phyloP scores from a whole-genome alignment of 2,888 invertebrate species.

The Halocaridina rubra region DNA sequence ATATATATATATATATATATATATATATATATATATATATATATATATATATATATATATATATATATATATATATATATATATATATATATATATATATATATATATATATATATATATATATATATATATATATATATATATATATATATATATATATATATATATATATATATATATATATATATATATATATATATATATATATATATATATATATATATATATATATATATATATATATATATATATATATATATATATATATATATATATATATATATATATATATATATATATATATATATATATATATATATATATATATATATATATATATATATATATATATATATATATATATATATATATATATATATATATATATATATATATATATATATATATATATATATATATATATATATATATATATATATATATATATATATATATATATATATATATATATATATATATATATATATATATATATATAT shows the following conservation, averaged over 20 bases:
- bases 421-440: no score
- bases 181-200: not conserved
- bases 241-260: not conserved
- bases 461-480: not conserved
- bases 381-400: no score
- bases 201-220: not conserved
- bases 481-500: not conserved
- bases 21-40: not conserved
- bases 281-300: no score
- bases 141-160: not conserved
- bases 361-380: no score
- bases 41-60: not conserved
- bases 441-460: not conserved
- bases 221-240: not conserved
- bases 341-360: no score
- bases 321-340: no score
- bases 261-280: not conserved
- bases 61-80: not conserved
- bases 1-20: not conserved
- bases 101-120: not conserved
- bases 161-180: not conserved
- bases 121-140: not conserved
- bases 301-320: no score
- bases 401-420: no score
- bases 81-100: not conserved